A percentile compares a stretch with the other conserved stretches of the same genome.
Evolutionary conservation across 2,113 vertebrate species (phyloP).

Genomic region (Ginglymostoma cirratum): DNA sequence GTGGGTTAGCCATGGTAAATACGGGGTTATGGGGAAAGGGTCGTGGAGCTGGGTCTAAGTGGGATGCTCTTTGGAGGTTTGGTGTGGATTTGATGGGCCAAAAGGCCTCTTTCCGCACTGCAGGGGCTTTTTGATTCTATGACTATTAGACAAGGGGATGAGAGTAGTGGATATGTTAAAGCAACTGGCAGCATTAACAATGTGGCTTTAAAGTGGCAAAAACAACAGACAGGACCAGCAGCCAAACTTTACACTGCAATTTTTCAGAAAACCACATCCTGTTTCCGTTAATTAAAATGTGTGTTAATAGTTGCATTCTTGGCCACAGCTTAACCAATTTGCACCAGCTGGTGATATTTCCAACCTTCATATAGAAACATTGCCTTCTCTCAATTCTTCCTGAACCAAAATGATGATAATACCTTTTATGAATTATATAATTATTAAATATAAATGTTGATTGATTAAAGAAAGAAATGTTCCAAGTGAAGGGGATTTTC

Average conservation of each 20-base stretch:
- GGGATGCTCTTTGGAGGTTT: too few relatives aligned
- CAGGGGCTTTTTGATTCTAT: too few relatives aligned
- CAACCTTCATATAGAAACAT: not conserved
- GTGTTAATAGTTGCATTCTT: not conserved
- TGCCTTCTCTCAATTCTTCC: not conserved
- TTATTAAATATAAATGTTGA: not conserved
- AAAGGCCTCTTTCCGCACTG: too few relatives aligned
- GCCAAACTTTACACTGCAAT: not conserved
- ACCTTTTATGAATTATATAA: not conserved
- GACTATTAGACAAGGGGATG: not conserved
- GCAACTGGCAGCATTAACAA: not conserved
- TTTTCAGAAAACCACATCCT: not conserved
- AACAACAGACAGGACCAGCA: not conserved
- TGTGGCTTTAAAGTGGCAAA: not conserved
- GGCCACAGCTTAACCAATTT: not conserved
- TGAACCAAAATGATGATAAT: not conserved
- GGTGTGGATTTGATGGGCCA: too few relatives aligned
- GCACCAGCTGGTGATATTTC: not conserved
- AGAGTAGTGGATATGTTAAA: not conserved
- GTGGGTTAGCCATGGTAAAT: too few relatives aligned
- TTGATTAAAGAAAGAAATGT: constrained; percentile 6
- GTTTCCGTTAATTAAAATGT: constrained; percentile 1
- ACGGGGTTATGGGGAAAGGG: too few relatives aligned
- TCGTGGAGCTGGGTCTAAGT: too few relatives aligned
- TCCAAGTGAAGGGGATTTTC: not conserved